These are phyloP conservation scores for Nesogale talazaci DNA, from an alignment of 2,113 vertebrate genomes.

Conservation along the genomic window DNA sequence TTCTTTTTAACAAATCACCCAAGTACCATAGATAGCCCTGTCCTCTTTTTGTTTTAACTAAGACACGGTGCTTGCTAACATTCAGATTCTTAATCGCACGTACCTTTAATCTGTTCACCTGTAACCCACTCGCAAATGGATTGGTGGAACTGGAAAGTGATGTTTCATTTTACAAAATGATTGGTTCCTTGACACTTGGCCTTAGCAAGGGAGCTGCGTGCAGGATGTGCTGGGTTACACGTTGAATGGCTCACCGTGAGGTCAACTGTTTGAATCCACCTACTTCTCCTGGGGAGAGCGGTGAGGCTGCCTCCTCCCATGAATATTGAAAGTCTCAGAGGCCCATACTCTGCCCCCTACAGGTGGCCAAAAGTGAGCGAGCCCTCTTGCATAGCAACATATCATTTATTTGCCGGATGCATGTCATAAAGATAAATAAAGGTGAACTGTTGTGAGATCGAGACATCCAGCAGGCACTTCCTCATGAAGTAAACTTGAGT, in stretches of 20 bases:
- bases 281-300: too few relatives aligned
- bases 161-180: conserved; percentile 40
- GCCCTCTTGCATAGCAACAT: too few relatives aligned
- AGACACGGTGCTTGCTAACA: neutral
- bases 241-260: too few relatives aligned
- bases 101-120: neutral
- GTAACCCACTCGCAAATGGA: neutral
- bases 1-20: neutral
- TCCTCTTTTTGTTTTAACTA: conserved; percentile 32
- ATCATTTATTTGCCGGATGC: neutral
- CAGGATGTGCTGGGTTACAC: too few relatives aligned
- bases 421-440: neutral
- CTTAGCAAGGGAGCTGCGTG: neutral
- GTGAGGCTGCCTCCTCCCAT: too few relatives aligned
- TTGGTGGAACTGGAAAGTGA: neutral
- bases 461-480: neutral
- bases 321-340: too few relatives aligned
- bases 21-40: neutral
- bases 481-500: conserved; percentile 15
- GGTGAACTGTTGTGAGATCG: conserved; percentile 17
- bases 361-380: too few relatives aligned
- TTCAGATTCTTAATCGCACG: neutral
- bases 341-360: too few relatives aligned
- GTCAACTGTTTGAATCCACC: too few relatives aligned
- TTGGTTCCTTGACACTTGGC: neutral